Evolutionary conservation across 2,113 vertebrate species (phyloP).

Genomic region (Nibea albiflora): DNA sequence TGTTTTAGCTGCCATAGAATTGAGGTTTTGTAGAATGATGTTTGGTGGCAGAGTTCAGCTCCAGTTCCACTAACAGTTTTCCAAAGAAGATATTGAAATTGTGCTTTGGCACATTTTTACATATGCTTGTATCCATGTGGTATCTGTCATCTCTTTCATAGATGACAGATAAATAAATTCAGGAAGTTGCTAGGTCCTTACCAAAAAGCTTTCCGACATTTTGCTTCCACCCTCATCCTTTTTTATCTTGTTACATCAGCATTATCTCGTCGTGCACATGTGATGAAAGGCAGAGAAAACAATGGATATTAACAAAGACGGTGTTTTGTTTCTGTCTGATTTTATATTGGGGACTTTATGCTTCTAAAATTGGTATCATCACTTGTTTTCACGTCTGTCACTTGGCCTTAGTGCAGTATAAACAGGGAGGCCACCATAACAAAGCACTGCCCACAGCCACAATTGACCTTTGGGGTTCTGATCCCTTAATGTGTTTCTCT

Average conservation of each 20-base stretch:
- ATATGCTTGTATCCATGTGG: neutral
- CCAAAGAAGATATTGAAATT: neutral
- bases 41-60: constrained; percentile 35
- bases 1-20: constrained; percentile 33
- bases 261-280: neutral
- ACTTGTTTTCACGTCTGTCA: constrained; percentile 56
- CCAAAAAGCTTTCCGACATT: constrained; percentile 15
- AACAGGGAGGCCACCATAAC: constrained; percentile 65
- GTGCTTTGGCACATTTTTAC: neutral
- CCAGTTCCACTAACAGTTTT: neutral
- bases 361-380: constrained; percentile 39
- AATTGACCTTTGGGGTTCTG: constrained; percentile 81
- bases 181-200: neutral
- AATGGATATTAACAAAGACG: neutral
- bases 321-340: neutral
- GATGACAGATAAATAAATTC: constrained; percentile 12
- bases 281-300: neutral
- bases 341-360: neutral
- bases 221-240: neutral
- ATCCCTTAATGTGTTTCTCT: constrained; percentile 80
- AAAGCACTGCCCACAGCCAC: constrained; percentile 74
- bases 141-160: neutral
- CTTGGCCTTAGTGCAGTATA: constrained; percentile 53
- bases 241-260: neutral
- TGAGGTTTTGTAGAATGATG: constrained; percentile 34